Evolutionary conservation across 2,888 invertebrate species (phyloP), one percentile per base, ranked within the genome.

Genomic region (Hyposoter dolosus): DNA sequence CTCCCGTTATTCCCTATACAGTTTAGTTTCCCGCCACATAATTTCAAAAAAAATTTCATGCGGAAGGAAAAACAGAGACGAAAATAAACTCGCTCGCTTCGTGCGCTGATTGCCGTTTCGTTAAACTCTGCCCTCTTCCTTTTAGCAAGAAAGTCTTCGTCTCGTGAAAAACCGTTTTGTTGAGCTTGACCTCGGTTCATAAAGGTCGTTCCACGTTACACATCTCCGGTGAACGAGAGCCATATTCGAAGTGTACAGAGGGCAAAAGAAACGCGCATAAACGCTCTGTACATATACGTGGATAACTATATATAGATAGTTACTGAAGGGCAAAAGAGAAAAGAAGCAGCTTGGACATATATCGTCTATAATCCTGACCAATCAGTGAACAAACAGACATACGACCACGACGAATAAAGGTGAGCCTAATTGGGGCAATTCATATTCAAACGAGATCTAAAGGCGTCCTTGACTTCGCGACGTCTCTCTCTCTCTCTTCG

Each of bases 361-460:
- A 74, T 74, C 72, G 87, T 80, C 83, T 88, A 81, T 91, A 93
- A 92, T 92, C 91, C 92, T 90, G 91, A 77, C 90, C 91, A 93
- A 93, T 93, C 92, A 93, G 90, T 87, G 91, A 91, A 92, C 92
- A 93, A 93, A 93, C 91, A 93, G 92, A 88, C 90, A 91, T 74
- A 45, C 35, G 45, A 74, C 60, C 86, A 89, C 84, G 87, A 89
- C 89, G 93, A 92, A 92, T 91, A 92, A 92, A 93, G 93, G 92
- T 93, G 91, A 93, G 90, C 89, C 91, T 93, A 92, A 93, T 93
- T 91, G 92, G 90, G 89, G 89, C 92, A 92, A 93, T 93, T 93
- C 91, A 92, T 92, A 93, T 93, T 93, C 92, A 93, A 93, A 93
- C 92, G 92, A 92, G 91, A 89, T 90, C 60, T 60, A 60, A 28